Conservation (phyloP, 2,113 vertebrate genomes). For the Triplophysa rosa region DNA sequence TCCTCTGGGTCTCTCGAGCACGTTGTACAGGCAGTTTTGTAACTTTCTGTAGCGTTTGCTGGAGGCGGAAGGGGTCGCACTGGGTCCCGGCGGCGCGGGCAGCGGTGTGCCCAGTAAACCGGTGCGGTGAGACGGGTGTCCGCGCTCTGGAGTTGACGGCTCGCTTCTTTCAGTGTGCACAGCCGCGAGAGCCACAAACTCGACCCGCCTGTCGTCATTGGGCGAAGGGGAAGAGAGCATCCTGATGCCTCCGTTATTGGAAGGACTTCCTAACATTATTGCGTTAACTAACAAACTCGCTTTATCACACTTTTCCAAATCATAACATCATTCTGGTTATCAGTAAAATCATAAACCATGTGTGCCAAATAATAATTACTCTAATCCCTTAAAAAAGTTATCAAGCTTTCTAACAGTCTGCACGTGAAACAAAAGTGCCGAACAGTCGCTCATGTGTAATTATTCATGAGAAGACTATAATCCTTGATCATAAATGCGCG, state of each 20-base stretch:
- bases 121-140: constrained; percentile 78
- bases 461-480: background rate
- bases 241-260: constrained; percentile 80
- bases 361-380: background rate
- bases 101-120: constrained; percentile 84
- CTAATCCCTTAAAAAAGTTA: constrained; percentile 10
- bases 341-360: background rate
- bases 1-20: constrained; percentile 87
- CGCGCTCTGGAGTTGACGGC: constrained; percentile 76
- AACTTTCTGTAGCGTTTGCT: constrained; percentile 84
- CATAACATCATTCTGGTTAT: background rate
- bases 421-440: background rate
- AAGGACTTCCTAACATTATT: constrained; percentile 73
- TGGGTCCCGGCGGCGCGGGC: constrained; percentile 73
- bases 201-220: constrained; percentile 77
- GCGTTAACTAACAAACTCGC: background rate
- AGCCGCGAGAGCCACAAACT: constrained; percentile 85
- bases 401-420: background rate
- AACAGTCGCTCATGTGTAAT: background rate
- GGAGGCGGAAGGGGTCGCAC: constrained; percentile 73
- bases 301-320: background rate
- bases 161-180: constrained; percentile 84
- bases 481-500: background rate
- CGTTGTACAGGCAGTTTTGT: constrained; percentile 90
- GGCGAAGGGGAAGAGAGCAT: constrained; percentile 72